These are phyloP conservation scores for Quadroppia sp. DNA, from an alignment of 2,888 invertebrate species.

Conservation along the genomic window DNA sequence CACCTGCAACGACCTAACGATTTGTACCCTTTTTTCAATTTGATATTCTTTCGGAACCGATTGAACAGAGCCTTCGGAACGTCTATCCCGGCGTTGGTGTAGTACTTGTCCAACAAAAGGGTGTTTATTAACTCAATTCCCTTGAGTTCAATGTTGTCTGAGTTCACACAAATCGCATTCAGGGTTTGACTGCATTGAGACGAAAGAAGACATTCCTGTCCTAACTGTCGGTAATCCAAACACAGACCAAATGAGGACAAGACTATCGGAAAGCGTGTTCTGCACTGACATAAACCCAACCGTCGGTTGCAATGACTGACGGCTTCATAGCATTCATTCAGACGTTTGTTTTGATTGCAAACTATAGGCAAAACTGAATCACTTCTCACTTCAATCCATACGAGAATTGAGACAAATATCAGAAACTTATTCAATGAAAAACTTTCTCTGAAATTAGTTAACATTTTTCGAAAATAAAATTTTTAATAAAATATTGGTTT, in stretches of 20 bases:
- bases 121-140: background rate
- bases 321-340: background rate
- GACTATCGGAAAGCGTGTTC: background rate
- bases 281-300: background rate
- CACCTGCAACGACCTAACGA: slow-evolving; percentile 33
- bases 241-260: background rate
- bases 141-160: background rate
- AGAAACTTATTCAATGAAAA: no score
- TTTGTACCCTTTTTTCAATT: slow-evolving; percentile 2
- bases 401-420: background rate
- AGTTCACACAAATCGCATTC: background rate
- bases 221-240: background rate
- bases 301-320: background rate
- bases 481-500: no score
- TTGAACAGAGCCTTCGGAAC: background rate
- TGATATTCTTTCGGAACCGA: background rate
- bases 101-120: background rate
- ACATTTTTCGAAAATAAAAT: no score
- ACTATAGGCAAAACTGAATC: background rate
- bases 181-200: background rate
- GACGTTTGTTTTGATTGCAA: background rate
- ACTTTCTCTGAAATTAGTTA: no score
- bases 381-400: background rate
- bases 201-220: background rate
- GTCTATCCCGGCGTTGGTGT: background rate